Percentiles rank a stretch among this genome's conserved stretches.
Evolutionary conservation across 2,113 vertebrate species (phyloP).

Genomic region (Melanerpes aurifrons): DNA sequence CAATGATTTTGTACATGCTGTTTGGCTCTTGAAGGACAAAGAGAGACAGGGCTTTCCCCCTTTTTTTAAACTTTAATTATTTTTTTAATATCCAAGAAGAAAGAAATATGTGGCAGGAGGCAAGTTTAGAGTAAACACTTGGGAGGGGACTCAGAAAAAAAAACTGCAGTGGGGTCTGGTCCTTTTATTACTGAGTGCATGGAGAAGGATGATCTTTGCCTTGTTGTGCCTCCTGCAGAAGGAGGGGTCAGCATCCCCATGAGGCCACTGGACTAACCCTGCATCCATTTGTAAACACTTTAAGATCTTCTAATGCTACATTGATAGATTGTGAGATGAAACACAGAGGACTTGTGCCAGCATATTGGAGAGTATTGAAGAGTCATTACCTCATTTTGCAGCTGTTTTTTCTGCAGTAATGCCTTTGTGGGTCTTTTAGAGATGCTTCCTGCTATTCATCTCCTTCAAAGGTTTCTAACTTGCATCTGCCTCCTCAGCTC

Average conservation of each 20-base stretch:
- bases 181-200: neutral
- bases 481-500: constrained; percentile 52
- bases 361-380: constrained; percentile 55
- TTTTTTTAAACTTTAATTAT: neutral
- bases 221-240: neutral
- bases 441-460: constrained; percentile 66
- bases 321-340: constrained; percentile 45
- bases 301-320: constrained; percentile 31
- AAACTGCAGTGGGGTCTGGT: neutral
- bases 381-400: constrained; percentile 72
- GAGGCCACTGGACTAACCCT: neutral
- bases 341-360: constrained; percentile 34
- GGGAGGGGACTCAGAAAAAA: neutral
- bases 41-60: neutral
- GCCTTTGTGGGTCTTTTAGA: constrained; percentile 63
- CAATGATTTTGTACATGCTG: neutral
- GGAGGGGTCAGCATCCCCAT: neutral
- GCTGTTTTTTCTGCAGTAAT: constrained; percentile 67
- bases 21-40: neutral
- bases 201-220: neutral
- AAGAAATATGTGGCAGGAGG: neutral
- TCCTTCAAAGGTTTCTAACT: constrained; percentile 64
- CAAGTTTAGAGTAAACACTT: neutral
- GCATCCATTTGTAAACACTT: constrained; percentile 26
- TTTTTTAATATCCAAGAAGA: neutral